Percentiles rank a stretch among this genome's conserved stretches.
phyloP scores from a whole-genome alignment of 2,113 vertebrate genomes.

The Pan troglodytes region DNA sequence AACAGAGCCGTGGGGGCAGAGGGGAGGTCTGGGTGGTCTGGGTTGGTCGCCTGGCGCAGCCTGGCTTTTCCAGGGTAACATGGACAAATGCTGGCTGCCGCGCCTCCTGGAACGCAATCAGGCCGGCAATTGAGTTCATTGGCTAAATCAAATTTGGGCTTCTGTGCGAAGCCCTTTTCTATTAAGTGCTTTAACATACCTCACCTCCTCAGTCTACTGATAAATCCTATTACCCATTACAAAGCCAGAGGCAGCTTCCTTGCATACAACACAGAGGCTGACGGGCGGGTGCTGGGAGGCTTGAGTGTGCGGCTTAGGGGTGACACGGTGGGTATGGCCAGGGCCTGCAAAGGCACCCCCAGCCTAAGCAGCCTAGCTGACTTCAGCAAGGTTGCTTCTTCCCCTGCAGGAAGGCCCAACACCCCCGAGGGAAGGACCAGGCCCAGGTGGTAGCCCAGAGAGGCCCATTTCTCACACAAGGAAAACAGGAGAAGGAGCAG shows the following conservation, averaged over 20 bases:
- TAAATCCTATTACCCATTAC: slow-evolving; percentile 80
- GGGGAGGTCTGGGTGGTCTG: fast-evolving
- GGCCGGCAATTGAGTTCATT: slow-evolving; percentile 83
- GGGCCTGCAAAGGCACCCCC: neutral
- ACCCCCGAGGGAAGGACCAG: neutral
- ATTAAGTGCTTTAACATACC: slow-evolving; percentile 83
- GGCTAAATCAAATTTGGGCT: slow-evolving; percentile 84
- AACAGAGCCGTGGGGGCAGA: neutral
- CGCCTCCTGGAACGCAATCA: slow-evolving; percentile 78
- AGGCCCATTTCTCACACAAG: neutral
- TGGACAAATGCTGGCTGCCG: slow-evolving; percentile 65
- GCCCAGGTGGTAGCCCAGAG: neutral
- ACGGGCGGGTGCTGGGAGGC: neutral
- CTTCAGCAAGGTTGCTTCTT: neutral
- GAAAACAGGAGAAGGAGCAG: fast-evolving
- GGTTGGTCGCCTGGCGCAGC: fast-evolving
- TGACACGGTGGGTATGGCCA: fast-evolving
- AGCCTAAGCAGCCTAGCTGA: neutral
- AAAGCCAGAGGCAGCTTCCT: slow-evolving; percentile 67
- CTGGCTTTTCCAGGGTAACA: slow-evolving; percentile 67
- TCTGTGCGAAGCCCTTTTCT: slow-evolving; percentile 80
- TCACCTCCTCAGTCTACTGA: slow-evolving; percentile 76
- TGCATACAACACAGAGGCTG: neutral
- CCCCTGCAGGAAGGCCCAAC: neutral
- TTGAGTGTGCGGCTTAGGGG: neutral